Percentiles rank a stretch among this genome's conserved stretches.
Conservation (phyloP, 1,140 invertebrate species). For the Notospermus geniculatus region DNA sequence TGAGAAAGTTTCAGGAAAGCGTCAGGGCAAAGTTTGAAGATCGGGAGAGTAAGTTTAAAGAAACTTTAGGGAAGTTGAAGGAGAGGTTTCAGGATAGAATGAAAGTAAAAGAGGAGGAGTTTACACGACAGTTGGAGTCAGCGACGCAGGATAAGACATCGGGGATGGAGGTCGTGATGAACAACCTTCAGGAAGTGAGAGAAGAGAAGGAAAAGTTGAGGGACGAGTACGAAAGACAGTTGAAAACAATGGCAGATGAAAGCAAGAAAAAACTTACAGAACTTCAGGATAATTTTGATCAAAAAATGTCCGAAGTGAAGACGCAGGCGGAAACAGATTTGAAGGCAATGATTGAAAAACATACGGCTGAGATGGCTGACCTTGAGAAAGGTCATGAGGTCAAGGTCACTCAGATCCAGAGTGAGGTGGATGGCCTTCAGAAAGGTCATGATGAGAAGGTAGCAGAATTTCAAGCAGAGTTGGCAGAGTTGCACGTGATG, state of each 20-base stretch:
- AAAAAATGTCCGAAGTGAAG: too few relatives aligned
- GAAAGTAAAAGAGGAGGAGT: slow-evolving; percentile 32
- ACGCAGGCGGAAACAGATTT: neutral
- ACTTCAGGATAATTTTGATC: too few relatives aligned
- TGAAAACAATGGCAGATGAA: neutral
- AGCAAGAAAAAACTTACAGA: too few relatives aligned
- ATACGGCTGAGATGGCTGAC: neutral
- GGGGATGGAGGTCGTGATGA: slow-evolving; percentile 12
- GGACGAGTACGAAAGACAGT: neutral
- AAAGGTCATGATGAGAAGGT: too few relatives aligned
- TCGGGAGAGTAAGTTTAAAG: slow-evolving; percentile 34
- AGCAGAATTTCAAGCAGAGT: too few relatives aligned
- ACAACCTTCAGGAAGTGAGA: slow-evolving; percentile 22
- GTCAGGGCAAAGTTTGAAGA: slow-evolving; percentile 27
- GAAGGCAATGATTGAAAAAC: neutral
- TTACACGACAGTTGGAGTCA: slow-evolving; percentile 29
- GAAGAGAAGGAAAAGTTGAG: slow-evolving; percentile 1
- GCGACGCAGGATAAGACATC: slow-evolving; percentile 25
- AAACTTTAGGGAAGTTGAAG: slow-evolving; percentile 31
- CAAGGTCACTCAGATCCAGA: neutral
- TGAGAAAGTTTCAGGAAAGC: slow-evolving; percentile 20
- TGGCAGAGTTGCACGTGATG: too few relatives aligned
- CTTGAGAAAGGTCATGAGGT: too few relatives aligned
- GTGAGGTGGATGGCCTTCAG: neutral
- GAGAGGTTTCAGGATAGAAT: slow-evolving; percentile 25